Base-by-base conservation (phyloP, 23 tunicate species). In the Clavelina lepadiformis region DNA sequence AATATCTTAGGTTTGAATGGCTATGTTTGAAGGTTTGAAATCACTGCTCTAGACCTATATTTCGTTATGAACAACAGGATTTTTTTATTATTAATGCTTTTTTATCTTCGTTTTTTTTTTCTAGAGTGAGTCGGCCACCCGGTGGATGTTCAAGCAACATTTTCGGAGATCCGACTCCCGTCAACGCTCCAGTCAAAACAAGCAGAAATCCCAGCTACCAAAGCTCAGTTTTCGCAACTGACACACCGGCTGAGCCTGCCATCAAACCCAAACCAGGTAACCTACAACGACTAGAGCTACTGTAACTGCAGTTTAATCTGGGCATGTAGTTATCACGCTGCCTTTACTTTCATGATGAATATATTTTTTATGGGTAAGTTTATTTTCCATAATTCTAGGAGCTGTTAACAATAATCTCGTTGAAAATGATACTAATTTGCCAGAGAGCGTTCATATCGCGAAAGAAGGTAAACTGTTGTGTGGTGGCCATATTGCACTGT, bases 81-180 rank as follows among this genome's bases (percentile, higher is more conserved):
- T 8, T 15, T 15, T 41, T 41, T 41, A 8, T 41, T 41, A 41
- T 11, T 15, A 41, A 41, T 8, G 13, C 11, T 41, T 41, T 41
- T 11, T 8, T 8, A 41, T 41, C 11, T 15, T 15, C 11, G 49
- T 41, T 8, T 15, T 56, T 38, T 6, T 38, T 38, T 23, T 63
- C 23, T 30, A 67, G 82, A 24, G 89, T 82, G 20, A 37, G 67
- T 26, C 61, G 70, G 15, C 96, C 96, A 4, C 96, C 96, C 38
- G 96, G 96, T 27, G 96, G 96, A 61, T 82, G 68, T 27, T 60
- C 71, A 30, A 80, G 88, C 63, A 75, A 80, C 49, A 80, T 88
- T 32, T 88, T 88, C 69, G 95, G 95, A 33, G 33, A 65, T 49
- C 73, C 66, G 15, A 22, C 44, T 29, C 31, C 65, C 20, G 41